Conservation (phyloP, 2,113 vertebrate species). For the Etheostoma cragini region DNA sequence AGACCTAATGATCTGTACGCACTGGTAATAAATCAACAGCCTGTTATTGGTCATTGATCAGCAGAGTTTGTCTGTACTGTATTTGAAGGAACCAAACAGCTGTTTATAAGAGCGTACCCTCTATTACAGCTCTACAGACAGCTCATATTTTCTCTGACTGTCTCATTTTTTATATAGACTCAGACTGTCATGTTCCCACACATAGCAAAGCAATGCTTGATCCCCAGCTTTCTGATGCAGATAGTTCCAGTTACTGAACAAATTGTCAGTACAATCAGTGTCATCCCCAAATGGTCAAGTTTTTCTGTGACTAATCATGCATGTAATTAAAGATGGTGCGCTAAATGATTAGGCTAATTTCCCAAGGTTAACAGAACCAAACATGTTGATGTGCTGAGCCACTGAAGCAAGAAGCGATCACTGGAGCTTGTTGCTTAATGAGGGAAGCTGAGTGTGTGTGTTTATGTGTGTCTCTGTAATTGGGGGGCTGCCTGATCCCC, state of each 20-base stretch:
- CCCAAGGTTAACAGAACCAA: constrained; percentile 56
- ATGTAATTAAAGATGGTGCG: constrained; percentile 69
- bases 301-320: constrained; percentile 60
- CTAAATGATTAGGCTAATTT: constrained; percentile 65
- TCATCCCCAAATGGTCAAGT: constrained; percentile 43
- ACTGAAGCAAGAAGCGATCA: constrained; percentile 51
- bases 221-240: not conserved
- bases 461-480: constrained; percentile 19
- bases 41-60: constrained; percentile 15
- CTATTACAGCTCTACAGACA: not conserved
- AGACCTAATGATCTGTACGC: constrained; percentile 34
- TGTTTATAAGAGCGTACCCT: not conserved
- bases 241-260: constrained; percentile 26
- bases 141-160: not conserved
- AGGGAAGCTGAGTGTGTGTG: constrained; percentile 5
- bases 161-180: not conserved
- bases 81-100: not conserved
- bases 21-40: constrained; percentile 35
- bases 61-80: constrained; percentile 8
- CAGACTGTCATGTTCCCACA: not conserved
- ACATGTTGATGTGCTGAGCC: constrained; percentile 53
- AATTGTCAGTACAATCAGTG: constrained; percentile 36
- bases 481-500: constrained; percentile 15
- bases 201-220: constrained; percentile 30
- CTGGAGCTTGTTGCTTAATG: constrained; percentile 49